Base-by-base conservation (phyloP, 1,140 invertebrate genomes). In the Heliothis virescens region DNA sequence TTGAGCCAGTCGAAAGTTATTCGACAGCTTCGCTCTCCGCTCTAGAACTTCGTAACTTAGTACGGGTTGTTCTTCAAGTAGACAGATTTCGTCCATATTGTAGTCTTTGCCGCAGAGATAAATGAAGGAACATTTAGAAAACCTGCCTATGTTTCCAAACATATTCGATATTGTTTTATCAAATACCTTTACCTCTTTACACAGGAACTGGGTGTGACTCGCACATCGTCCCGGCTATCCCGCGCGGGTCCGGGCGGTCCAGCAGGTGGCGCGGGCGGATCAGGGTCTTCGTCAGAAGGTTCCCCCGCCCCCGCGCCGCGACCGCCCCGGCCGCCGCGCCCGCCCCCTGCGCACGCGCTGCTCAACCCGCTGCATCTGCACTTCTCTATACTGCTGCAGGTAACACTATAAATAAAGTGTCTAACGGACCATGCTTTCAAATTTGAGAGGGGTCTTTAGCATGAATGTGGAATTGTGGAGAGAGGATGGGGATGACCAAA, bases 281-380 rank as follows among this genome's bases (percentile, higher is more conserved):
- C 73, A 9, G 84, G 60, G 21, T 80, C 85, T 7, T 84, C 83
- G 41, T 83, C 81, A 72, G 85, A 83, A 81, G 76, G 65, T 15
- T 82, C 83, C 63, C 81, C 84, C 16, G 85, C 88, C 13, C 82
- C 83, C 76, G 82, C 85, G 65, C 85, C 86, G 34, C 83, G 78
- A 16, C 79, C 82, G 55, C 80, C 87, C 26, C 83, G 71, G 47
- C 47, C 67, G 12, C 85, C 83, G 3, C 63, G 76, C 1, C 60
- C 87, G 0, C 50, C 81, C 0, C 77, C 77, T 1, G 13, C 90
- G 10, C 90, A 90, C 76, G 87, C 92, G 26, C 85, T 97, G 21
- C 89, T 98, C 1, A 97, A 98, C 83, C 98, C 98, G 0, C 95
- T 98, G 57, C 97, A 98, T 4, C 97, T 98, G 96, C 97, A 98